Evolutionary conservation across 2,797 vertebrate species (phyloP).

Genomic region (Pitangus sulphuratus): DNA sequence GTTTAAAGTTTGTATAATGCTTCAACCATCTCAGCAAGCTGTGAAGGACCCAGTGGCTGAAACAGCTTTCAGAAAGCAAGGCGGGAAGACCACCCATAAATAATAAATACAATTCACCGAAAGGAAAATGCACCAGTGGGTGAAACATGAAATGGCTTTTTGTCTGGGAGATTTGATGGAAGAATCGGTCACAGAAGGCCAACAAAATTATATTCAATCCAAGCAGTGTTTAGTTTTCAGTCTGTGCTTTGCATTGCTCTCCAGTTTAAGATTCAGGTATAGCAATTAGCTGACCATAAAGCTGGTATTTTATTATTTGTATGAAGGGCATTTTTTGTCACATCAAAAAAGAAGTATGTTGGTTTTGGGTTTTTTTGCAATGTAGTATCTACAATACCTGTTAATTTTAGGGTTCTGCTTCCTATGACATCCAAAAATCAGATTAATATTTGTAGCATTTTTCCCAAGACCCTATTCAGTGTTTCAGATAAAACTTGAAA

Average conservation of each 20-base stretch:
- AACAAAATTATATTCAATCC: background rate
- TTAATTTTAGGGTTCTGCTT: background rate
- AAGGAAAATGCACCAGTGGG: background rate
- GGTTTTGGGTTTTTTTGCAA: too few relatives aligned
- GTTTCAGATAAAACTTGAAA: background rate
- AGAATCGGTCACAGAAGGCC: background rate
- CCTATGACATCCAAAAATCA: background rate
- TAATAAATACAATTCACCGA: background rate
- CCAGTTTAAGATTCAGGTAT: background rate
- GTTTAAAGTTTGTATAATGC: background rate
- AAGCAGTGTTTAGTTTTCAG: slow-evolving; percentile 4
- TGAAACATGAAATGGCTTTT: background rate
- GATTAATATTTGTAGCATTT: background rate
- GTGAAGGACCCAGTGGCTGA: background rate
- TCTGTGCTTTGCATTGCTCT: background rate
- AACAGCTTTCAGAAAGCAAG: background rate
- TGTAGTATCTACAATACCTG: background rate
- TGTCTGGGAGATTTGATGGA: background rate
- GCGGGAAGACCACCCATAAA: background rate
- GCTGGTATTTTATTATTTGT: background rate
- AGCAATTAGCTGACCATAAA: background rate
- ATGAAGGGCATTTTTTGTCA: background rate
- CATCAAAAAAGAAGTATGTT: background rate
- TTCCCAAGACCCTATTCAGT: background rate
- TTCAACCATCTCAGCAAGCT: background rate